These are phyloP conservation scores for Poeciliopsis presidionis DNA, from an alignment of 2,797 vertebrate species.

Conservation along the genomic window DNA sequence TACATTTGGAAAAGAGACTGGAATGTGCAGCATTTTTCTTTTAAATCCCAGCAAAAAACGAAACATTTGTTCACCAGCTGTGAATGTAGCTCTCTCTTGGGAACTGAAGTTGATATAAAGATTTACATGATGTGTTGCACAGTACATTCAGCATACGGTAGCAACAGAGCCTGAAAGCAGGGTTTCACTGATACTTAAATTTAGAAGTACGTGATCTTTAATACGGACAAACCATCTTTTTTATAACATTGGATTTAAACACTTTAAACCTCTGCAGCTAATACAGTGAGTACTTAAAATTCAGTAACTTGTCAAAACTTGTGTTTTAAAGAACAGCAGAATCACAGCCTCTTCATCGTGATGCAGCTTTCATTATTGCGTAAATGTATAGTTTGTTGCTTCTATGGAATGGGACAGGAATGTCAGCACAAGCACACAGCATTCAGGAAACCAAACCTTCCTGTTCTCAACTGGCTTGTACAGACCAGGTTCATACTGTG, in stretches of 20 bases:
- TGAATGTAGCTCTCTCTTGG: constrained; percentile 35
- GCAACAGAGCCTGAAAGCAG: neutral
- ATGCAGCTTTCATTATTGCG: constrained; percentile 65
- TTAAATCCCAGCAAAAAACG: constrained; percentile 18
- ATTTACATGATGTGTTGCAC: constrained; percentile 37
- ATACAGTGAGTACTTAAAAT: constrained; percentile 38
- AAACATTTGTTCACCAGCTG: constrained; percentile 51
- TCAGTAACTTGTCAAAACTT: constrained; percentile 40
- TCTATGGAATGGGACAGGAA: constrained; percentile 62
- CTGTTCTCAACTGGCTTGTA: constrained; percentile 35
- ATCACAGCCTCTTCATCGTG: constrained; percentile 63
- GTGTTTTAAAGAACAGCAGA: constrained; percentile 48
- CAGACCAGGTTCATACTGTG: constrained; percentile 25
- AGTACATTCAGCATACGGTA: constrained; percentile 23
- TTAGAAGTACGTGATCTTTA: constrained; percentile 31
- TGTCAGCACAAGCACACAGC: constrained; percentile 53
- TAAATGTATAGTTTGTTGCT: constrained; percentile 66
- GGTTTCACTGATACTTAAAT: constrained; percentile 25
- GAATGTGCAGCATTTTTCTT: constrained; percentile 54
- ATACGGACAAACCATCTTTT: constrained; percentile 32
- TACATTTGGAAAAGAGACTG: constrained; percentile 60
- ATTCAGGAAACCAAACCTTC: constrained; percentile 62
- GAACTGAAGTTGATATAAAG: constrained; percentile 47
- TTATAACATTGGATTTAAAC: constrained; percentile 27
- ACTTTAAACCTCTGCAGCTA: constrained; percentile 21